Evolutionary conservation across 2,797 vertebrate species (phyloP).

Genomic region (Fratercula arctica): DNA sequence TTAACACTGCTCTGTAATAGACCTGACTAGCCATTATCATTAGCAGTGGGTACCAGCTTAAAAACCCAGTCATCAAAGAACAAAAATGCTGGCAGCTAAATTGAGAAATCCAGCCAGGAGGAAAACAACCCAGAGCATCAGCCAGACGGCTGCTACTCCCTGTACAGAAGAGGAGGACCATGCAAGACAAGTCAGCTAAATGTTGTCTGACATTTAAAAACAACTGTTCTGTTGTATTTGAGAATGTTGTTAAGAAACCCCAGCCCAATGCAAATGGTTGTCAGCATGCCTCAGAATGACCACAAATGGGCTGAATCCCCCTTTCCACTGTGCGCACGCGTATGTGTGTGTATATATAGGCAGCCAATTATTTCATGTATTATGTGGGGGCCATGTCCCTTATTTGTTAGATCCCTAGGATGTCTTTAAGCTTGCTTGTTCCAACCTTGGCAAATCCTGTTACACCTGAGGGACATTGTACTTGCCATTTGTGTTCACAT

Average conservation of each 20-base stretch:
- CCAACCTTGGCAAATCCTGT: background rate
- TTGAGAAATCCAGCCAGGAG: constrained; percentile 55
- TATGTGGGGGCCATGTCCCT: background rate
- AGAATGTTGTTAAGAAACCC: background rate
- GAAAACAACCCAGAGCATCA: constrained; percentile 60
- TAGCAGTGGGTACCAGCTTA: constrained; percentile 68
- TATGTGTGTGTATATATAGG: accelerated
- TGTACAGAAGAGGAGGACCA: background rate
- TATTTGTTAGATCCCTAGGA: background rate
- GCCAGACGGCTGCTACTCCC: constrained; percentile 48
- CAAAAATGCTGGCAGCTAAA: constrained; percentile 69
- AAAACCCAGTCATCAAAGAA: constrained; percentile 60
- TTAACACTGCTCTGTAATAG: constrained; percentile 34
- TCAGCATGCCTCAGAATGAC: background rate
- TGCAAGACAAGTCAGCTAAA: constrained; percentile 26
- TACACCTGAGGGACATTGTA: constrained; percentile 36
- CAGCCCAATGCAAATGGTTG: background rate
- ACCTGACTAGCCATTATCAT: constrained; percentile 50
- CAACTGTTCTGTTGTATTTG: background rate
- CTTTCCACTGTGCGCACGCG: background rate
- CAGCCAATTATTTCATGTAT: background rate
- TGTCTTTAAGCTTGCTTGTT: background rate
- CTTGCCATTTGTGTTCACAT: background rate
- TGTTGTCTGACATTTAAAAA: constrained; percentile 36
- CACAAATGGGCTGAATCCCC: background rate